These are phyloP conservation scores for Polydrusus pterygomalis DNA, from an alignment of 2,888 invertebrate genomes.

Conservation along the genomic window DNA sequence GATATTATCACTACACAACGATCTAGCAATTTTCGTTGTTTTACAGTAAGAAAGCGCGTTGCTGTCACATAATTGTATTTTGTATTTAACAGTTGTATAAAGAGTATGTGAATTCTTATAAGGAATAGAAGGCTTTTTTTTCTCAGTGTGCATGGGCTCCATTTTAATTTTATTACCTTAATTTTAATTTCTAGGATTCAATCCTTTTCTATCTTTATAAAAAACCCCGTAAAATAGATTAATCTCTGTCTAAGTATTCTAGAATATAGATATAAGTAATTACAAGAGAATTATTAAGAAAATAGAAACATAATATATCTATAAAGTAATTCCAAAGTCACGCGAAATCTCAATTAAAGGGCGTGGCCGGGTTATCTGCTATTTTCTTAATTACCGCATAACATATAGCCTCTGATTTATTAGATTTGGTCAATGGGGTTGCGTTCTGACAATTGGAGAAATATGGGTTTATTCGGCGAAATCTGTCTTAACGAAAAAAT, in stretches of 20 bases:
- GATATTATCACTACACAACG: no score
- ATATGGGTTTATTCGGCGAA: conserved; percentile 25
- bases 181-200: no score
- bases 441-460: conserved; percentile 31
- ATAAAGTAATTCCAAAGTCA: conserved; percentile 24
- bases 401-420: conserved; percentile 47
- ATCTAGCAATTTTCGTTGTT: no score
- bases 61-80: no score
- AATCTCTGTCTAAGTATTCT: not conserved
- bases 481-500: conserved; percentile 39
- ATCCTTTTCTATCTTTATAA: not conserved
- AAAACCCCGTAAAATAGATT: not conserved
- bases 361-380: conserved; percentile 36
- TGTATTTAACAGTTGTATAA: no score
- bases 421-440: conserved; percentile 45
- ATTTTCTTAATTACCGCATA: conserved; percentile 52
- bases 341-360: conserved; percentile 50
- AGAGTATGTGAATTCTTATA: no score
- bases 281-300: conserved; percentile 19
- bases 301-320: conserved; percentile 35
- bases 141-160: no score
- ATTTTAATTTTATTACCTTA: no score
- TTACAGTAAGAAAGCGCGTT: no score
- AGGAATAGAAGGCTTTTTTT: no score
- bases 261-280: conserved; percentile 30